These are phyloP conservation scores for Entosphenus tridentatus DNA, from an alignment of 2,113 vertebrate genomes.

Conservation along the genomic window DNA sequence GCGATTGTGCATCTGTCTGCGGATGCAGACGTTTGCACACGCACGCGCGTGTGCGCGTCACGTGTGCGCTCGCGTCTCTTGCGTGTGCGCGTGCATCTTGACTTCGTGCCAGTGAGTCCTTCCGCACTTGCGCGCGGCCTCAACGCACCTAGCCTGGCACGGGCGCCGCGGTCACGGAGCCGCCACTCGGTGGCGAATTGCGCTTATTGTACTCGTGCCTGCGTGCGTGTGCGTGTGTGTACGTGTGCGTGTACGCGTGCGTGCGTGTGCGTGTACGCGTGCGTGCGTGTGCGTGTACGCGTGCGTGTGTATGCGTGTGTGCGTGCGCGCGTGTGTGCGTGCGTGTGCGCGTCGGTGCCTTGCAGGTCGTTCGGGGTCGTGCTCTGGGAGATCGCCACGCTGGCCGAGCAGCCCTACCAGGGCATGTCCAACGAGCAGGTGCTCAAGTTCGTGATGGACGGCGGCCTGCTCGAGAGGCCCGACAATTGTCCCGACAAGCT, in stretches of 20 bases:
- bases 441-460: constrained; percentile 93
- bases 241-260: neutral
- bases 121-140: no score
- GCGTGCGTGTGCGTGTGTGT: neutral
- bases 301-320: neutral
- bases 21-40: no score
- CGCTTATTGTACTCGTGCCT: neutral
- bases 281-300: neutral
- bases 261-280: neutral
- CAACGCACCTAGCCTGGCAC: no score
- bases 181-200: no score
- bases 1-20: no score
- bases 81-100: no score
- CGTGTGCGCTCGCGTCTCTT: no score
- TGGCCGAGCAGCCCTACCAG: constrained; percentile 91
- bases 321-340: neutral
- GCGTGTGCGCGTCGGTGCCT: neutral
- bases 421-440: constrained; percentile 92
- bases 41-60: no score
- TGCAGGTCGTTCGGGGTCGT: constrained; percentile 88
- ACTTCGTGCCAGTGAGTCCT: no score
- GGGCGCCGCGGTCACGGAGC: no score
- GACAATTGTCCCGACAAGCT: constrained; percentile 70
- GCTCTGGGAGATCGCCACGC: constrained; percentile 79
- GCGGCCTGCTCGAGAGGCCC: constrained; percentile 63